Evolutionary conservation across 2,113 vertebrate species (phyloP).

Genomic region (Daubentonia madagascariensis): DNA sequence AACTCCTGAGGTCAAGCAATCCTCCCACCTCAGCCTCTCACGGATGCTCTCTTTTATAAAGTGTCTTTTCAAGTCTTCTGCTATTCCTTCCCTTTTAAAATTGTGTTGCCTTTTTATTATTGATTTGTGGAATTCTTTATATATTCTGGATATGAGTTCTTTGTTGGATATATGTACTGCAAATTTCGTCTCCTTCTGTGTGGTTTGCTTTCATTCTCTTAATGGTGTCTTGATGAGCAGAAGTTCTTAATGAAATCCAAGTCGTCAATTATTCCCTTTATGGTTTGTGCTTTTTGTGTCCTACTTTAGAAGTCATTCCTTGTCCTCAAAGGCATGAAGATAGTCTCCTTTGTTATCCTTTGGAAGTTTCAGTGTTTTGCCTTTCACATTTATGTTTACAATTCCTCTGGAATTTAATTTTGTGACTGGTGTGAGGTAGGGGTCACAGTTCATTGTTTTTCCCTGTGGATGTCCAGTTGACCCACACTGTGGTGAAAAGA

Average conservation of each 20-base stretch:
- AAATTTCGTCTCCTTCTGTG: neutral
- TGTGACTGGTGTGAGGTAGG: neutral
- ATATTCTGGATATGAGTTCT: neutral
- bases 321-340: neutral
- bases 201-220: constrained; percentile 26
- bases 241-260: neutral
- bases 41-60: neutral
- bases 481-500: neutral
- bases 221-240: constrained; percentile 4
- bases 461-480: neutral
- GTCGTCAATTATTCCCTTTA: neutral
- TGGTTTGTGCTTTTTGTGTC: neutral
- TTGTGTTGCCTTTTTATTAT: neutral
- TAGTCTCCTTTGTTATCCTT: neutral
- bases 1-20: too few species aligned
- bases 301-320: neutral
- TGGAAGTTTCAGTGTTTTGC: neutral
- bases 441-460: neutral
- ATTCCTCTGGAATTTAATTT: neutral
- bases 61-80: neutral
- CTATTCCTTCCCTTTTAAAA: neutral
- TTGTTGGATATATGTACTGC: neutral
- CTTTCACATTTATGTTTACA: neutral
- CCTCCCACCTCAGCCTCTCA: too few species aligned
- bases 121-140: neutral